Conservation (phyloP, 1,140 invertebrate species). For the Caenorhabditis brenneri region DNA sequence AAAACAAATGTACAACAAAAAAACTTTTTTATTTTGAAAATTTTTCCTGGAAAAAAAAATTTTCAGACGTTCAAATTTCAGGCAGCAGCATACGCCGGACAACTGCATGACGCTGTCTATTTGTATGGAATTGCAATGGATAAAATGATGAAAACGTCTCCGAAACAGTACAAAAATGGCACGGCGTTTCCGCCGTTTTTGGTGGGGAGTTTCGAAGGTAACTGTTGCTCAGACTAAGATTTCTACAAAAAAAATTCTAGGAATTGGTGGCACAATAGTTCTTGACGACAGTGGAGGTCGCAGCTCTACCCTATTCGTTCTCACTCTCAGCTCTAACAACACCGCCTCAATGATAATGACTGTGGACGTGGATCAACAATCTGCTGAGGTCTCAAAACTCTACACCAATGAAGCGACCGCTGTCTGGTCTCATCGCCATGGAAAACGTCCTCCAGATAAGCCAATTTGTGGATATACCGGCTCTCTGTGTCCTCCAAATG, state of each 20-base stretch:
- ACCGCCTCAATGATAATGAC: constrained; percentile 9
- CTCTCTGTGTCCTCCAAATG: neutral
- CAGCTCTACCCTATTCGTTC: neutral
- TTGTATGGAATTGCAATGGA: neutral
- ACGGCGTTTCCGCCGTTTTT: neutral
- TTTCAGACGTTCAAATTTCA: neutral
- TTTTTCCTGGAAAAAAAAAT: too few relatives aligned
- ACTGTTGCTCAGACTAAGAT: neutral
- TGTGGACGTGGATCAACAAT: neutral
- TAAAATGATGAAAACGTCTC: neutral
- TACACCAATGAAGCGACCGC: neutral
- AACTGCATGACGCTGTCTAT: neutral
- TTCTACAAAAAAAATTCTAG: neutral
- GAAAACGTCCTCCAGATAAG: neutral
- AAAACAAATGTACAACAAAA: too few relatives aligned
- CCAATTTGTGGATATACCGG: constrained; percentile 18
- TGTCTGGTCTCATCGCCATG: neutral
- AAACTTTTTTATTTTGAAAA: too few relatives aligned
- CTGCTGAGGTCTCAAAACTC: neutral
- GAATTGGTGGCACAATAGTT: neutral
- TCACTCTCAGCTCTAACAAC: neutral
- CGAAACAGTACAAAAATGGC: neutral
- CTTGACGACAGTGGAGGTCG: neutral
- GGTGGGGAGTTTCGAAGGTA: neutral
- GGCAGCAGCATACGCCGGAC: constrained; percentile 5